Base-by-base conservation (phyloP, 1,140 invertebrate genomes). In the Mycetomoellerius zeteki region DNA sequence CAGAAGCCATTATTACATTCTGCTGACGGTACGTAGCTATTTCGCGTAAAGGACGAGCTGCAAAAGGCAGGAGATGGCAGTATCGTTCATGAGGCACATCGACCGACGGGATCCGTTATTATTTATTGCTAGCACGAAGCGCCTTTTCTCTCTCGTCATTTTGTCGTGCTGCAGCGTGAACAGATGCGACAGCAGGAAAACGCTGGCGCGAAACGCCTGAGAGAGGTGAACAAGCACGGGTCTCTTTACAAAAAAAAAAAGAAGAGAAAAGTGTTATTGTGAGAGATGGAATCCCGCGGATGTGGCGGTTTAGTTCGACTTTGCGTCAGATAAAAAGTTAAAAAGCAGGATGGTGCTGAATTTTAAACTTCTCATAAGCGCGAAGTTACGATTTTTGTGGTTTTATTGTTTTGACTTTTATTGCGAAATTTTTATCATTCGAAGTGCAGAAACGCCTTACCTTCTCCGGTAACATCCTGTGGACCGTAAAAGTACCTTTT, bases 1-100 rank as follows among this genome's bases (percentile, higher is more conserved):
- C 84, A 88, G 77, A 76, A 58, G 52, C 52, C 86, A 86, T 92
- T 92, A 93, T 92, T 92, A 91, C 86, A 73, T 86, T 82, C 65
- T 77, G 86, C 86, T 72, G 86, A 90, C 30, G 86, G 47, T 86
- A 86, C 50, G 64, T 65, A 81, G 85, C 37, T 77, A 71, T 87
- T 86, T 85, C 67, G 52, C 43, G 64, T n/a, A 54, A 64, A 73
- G 37, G 67, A 52, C 80, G 33, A 30, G 19, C 56, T 81, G 80
- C 75, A 58, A 86, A 67, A 76, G 62, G 43, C 73, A 73, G 47
- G 21, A 19, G 43, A 77, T 72, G 65, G 64, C n/a, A 52, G 62
- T 72, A 43, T 62, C 73, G 75, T 85, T 85, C 65, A 52, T 27
- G 87, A 65, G 52, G 54, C 86, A 67, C 65, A 76, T 86, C 65